Evolutionary conservation across 2,113 vertebrate genomes (phyloP), one percentile per base, ranked within the genome.

Genomic region (Meles meles): DNA sequence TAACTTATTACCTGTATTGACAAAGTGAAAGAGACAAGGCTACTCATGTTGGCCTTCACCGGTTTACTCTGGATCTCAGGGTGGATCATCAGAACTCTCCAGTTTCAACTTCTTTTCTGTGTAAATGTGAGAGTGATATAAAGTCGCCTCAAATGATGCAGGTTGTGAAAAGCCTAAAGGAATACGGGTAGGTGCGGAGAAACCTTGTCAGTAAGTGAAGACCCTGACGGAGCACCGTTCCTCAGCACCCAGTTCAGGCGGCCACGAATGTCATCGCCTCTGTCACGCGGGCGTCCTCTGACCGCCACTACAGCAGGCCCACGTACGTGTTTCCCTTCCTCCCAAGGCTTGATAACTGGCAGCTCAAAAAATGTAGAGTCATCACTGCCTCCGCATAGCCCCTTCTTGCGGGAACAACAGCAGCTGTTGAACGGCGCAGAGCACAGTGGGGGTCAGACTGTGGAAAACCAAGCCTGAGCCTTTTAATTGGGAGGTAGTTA

Each of bases 401-500:
- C 25, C 57, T 76, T 77, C 80, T 57, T 72, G 74, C 69, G 61
- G 72, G 90, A 55, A 79, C 65, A 13, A 34, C 76, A 88, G 94
- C 97, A 98, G 94, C 97, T 98, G 95, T 67, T 59, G 61, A 96
- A 87, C 37, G 1, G 90, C n/a, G 17, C 52, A 29, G 89, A 86
- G 65, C 97, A 72, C 97, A 89, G 97, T 93, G 92, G 94, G 97
- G 95, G 95, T 92, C 88, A 85, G 88, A 23, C 76, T 34, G 72
- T 81, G 79, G 91, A 90, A 96, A 96, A 63, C 71, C 5, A 85
- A 97, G 94, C 57, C 95, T 37, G 92, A 85, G 92, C 92, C 96
- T 98, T 95, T 95, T 97, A 95, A 96, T 90, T 81, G 95, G 77
- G 76, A 97, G 93, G 92, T 88, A 94, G 87, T 97, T 97, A 98